Evolutionary conservation across 2,888 invertebrate genomes (phyloP), one percentile per base, ranked within the genome.

Genomic region (Chymomyza procnemis): DNA sequence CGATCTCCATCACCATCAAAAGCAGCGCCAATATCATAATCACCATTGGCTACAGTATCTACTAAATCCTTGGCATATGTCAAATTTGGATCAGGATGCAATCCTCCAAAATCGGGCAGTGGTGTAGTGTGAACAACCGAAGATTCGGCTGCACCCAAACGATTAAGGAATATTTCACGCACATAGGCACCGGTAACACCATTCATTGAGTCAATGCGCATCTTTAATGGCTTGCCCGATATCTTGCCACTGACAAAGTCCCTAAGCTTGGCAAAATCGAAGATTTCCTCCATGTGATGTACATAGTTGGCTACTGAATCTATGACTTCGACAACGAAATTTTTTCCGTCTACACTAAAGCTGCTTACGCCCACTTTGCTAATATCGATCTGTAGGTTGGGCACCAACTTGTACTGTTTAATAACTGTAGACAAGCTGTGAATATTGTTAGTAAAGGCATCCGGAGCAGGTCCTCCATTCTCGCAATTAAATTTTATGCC

Each of bases 1-100:
- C 98, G 94, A 90, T 99, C 98, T 71, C 99, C 99, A 91, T 99
- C 99, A 0, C 99, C 99, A 92, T 99, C 99, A 90, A 99, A 99
- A 19, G 99, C 99, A 0, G 98, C 99, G 9, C 99, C 99, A 81
- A 94, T 92, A 76, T 94, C 94, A 46, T 92, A 93, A 71, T 93
- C 93, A 0, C 93, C 93, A 1, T 85, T 90, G 63, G 92, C 93
- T 73, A 97, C 93, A 0, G 93, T 93, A 52, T 93, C 92, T 0
- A 97, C 96, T 55, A 97, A 93, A 87, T 95, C 95, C 30, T 94
- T 94, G 1, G 97, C 97, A 88, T 97, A 97, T 0, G 97, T 97
- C 19, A 97, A 93, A 92, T 99, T 99, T 19, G 99, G 99, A 93
- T 99, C 99, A 0, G 99, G 99, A 91, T 97, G 97, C 68, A 95